Evolutionary conservation across 1,140 invertebrate species (phyloP).

Genomic region (Leguminivora glycinivorella): DNA sequence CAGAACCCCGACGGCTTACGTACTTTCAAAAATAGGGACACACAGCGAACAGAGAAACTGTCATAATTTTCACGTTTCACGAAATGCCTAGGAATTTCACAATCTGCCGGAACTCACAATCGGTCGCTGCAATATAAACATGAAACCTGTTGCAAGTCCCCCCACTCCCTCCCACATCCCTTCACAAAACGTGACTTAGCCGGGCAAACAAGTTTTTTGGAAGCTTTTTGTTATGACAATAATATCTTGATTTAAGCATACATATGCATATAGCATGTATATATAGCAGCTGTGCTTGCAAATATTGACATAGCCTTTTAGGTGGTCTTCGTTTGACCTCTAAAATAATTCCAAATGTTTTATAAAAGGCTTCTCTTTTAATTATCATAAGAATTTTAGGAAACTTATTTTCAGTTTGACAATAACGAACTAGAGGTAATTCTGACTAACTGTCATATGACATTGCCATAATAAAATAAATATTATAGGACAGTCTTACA

Average conservation of each 20-base stretch:
- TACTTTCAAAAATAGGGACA: too few species aligned
- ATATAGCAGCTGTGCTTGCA: neutral
- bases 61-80: too few species aligned
- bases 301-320: slow-evolving; percentile 4
- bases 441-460: too few species aligned
- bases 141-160: slow-evolving; percentile 11
- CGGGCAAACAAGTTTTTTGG: slow-evolving; percentile 12
- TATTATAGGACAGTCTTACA: too few species aligned
- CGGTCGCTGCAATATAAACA: too few species aligned
- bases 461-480: too few species aligned
- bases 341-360: neutral
- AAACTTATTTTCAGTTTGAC: neutral
- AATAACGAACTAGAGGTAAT: too few species aligned
- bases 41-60: too few species aligned
- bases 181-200: slow-evolving; percentile 12
- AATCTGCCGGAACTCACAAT: too few species aligned
- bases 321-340: neutral
- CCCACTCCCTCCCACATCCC: neutral
- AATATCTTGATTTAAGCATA: neutral
- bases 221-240: slow-evolving; percentile 6
- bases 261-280: too few species aligned
- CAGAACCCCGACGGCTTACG: too few species aligned
- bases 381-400: neutral
- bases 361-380: neutral
- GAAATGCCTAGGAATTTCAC: too few species aligned